Percentiles rank a stretch among this genome's conserved stretches.
These are phyloP conservation scores for Heliconius hewitsoni DNA, from an alignment of 1,140 invertebrate species.

Conservation along the genomic window DNA sequence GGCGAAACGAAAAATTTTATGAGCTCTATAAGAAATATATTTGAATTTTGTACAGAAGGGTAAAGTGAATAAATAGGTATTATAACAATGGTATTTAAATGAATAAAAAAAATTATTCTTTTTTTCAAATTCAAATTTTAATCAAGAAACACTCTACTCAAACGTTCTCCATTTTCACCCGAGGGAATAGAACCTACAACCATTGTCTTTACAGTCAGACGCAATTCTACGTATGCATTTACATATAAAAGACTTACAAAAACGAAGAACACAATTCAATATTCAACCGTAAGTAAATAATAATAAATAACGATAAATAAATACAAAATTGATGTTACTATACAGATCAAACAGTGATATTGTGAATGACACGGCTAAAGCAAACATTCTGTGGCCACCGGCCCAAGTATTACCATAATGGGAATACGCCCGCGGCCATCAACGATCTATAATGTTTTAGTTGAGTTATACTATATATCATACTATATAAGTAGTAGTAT, in stretches of 20 bases:
- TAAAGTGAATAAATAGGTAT: background rate
- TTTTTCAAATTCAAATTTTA: background rate
- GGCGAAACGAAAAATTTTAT: background rate
- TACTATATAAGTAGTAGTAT: background rate
- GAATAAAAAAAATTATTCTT: background rate
- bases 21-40: background rate
- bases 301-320: conserved; percentile 4
- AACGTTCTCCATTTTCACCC: too few relatives aligned
- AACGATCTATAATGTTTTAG: background rate
- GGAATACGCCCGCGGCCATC: background rate
- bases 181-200: too few relatives aligned
- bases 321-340: background rate
- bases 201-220: too few relatives aligned
- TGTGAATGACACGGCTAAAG: conserved; percentile 18
- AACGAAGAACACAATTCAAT: background rate
- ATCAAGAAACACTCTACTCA: too few relatives aligned
- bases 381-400: conserved; percentile 9
- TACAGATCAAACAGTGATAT: conserved; percentile 20
- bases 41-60: background rate
- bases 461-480: background rate
- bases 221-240: too few relatives aligned
- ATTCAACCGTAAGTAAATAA: background rate
- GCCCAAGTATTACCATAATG: conserved; percentile 32
- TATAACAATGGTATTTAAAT: background rate
- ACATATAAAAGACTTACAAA: background rate